Evolutionary conservation across 2,797 vertebrate genomes (phyloP).

Genomic region (Acestrorhynchus altus): DNA sequence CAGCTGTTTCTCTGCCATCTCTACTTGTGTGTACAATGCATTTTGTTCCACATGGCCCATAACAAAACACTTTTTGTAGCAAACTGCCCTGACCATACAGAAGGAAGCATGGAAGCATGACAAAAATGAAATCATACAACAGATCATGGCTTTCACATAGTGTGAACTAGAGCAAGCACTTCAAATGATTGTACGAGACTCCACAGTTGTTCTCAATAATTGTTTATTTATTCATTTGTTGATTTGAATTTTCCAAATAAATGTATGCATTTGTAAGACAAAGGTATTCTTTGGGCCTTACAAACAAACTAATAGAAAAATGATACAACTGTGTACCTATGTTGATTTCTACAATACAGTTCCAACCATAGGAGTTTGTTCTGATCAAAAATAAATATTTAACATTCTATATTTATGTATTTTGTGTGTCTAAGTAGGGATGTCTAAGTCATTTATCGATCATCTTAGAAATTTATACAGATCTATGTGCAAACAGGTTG

Average conservation of each 20-base stretch:
- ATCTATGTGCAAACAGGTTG: not conserved
- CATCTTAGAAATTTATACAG: not conserved
- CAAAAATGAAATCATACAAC: no score
- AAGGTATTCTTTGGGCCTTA: not conserved
- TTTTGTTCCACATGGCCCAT: no score
- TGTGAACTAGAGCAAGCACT: not conserved
- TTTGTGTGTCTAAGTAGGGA: not conserved
- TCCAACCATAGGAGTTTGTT: not conserved
- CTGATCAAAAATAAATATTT: no score
- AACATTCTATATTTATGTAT: not conserved
- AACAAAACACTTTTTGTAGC: no score
- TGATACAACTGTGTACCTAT: not conserved
- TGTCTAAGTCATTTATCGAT: not conserved
- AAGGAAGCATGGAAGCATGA: no score
- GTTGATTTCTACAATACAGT: not conserved
- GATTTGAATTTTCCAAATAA: not conserved
- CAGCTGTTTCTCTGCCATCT: no score
- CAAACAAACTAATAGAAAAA: not conserved
- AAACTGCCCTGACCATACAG: no score
- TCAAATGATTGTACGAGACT: not conserved
- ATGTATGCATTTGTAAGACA: not conserved
- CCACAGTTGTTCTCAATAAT: not conserved
- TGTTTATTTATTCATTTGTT: not conserved
- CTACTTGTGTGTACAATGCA: no score
- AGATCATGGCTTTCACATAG: not conserved